Conservation (phyloP, 2,888 invertebrate species). For the Xylota segnis region DNA sequence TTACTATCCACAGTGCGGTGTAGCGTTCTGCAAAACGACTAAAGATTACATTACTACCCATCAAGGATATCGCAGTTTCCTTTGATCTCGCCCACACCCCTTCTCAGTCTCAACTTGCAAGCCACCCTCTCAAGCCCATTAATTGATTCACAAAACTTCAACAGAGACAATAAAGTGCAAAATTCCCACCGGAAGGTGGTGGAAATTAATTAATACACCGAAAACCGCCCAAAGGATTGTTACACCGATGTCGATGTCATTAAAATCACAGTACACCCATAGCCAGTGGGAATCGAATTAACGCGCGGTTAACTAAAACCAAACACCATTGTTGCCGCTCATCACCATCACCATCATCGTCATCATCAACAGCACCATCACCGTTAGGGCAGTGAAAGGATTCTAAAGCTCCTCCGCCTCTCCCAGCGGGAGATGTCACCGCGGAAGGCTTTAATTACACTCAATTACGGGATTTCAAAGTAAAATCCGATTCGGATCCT, state of each 20-base stretch:
- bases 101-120: background rate
- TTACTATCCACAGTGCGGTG: background rate
- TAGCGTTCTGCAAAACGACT: no score
- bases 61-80: conserved; percentile 1
- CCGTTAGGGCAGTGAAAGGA: conserved; percentile 60
- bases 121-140: conserved; percentile 17
- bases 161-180: conserved; percentile 57
- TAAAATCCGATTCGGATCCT: conserved; percentile 79
- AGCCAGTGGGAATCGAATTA: conserved; percentile 76
- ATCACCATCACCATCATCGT: conserved; percentile 46
- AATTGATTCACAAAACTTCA: conserved; percentile 70
- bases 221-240: conserved; percentile 64
- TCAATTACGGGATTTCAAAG: conserved; percentile 83
- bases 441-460: conserved; percentile 83
- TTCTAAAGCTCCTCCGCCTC: conserved; percentile 25
- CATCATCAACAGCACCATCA: conserved; percentile 38
- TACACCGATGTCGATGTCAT: conserved; percentile 66
- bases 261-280: conserved; percentile 66
- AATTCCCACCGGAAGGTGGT: conserved; percentile 31
- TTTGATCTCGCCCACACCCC: conserved; percentile 20
- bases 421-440: conserved; percentile 74
- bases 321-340: conserved; percentile 66
- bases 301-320: conserved; percentile 77
- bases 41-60: background rate
- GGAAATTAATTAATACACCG: conserved; percentile 70